Conservation (phyloP, 2,888 invertebrate species). For the Odontomyia ornata region DNA sequence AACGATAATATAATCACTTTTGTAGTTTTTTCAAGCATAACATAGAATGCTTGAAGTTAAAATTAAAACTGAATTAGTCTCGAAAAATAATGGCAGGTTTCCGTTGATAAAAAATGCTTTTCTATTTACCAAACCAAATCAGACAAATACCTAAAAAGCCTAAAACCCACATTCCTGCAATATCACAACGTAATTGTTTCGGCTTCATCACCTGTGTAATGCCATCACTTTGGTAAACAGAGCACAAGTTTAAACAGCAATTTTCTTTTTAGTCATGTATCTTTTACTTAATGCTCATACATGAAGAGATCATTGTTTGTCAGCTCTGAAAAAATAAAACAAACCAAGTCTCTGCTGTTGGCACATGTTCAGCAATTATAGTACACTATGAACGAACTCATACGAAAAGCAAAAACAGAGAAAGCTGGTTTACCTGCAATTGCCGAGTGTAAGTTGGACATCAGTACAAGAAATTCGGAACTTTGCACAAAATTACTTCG, state of each 20-base stretch:
- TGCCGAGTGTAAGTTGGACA: not conserved
- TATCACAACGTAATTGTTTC: not conserved
- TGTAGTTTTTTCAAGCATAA: too few relatives aligned
- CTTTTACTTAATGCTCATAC: not conserved
- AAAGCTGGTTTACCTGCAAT: not conserved
- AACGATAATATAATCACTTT: too few relatives aligned
- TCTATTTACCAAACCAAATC: too few relatives aligned
- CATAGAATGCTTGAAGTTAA: too few relatives aligned
- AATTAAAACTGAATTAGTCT: too few relatives aligned
- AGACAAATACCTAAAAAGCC: too few relatives aligned
- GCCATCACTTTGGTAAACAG: constrained; percentile 22
- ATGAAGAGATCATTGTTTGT: constrained; percentile 1
- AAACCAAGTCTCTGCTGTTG: too few relatives aligned
- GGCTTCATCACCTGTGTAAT: not conserved
- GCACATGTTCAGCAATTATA: not conserved
- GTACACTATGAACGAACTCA: not conserved
- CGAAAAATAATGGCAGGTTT: too few relatives aligned
- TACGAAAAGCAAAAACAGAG: constrained; percentile 25
- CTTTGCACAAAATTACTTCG: too few relatives aligned
- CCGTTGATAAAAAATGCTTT: too few relatives aligned
- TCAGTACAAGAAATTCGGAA: too few relatives aligned
- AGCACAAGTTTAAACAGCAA: constrained; percentile 20
- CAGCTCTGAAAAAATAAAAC: constrained; percentile 3
- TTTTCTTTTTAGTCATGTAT: constrained; percentile 5
- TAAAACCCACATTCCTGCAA: too few relatives aligned